Conservation (phyloP, 2,888 invertebrate species). For the Pogonocherus hispidulus region DNA sequence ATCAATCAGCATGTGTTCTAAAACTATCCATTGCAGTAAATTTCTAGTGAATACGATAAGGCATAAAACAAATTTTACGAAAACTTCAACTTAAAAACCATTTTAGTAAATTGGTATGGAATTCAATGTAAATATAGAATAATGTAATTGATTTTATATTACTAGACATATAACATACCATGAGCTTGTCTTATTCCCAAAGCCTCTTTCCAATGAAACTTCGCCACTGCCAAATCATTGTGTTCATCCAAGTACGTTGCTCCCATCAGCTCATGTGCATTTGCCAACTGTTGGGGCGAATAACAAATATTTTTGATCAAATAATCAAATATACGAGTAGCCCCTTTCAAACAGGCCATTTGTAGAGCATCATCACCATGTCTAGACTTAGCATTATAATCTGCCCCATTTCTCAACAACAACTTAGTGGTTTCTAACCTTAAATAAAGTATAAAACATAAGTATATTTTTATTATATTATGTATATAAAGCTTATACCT, state of each 20-base stretch:
- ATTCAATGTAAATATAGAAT: too few relatives aligned
- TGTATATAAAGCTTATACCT: slow-evolving; percentile 64
- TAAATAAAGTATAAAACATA: slow-evolving; percentile 31
- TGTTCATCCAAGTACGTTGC: slow-evolving; percentile 91
- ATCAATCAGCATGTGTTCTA: too few relatives aligned
- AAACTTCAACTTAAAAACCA: too few relatives aligned
- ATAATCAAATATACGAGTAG: slow-evolving; percentile 79
- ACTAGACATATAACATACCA: slow-evolving; percentile 47
- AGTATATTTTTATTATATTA: neutral
- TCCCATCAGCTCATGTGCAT: slow-evolving; percentile 90
- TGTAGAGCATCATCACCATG: slow-evolving; percentile 92
- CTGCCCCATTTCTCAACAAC: slow-evolving; percentile 84
- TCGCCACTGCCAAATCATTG: slow-evolving; percentile 80
- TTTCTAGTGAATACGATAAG: too few relatives aligned
- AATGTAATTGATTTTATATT: neutral
- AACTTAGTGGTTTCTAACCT: slow-evolving; percentile 87
- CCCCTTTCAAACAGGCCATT: slow-evolving; percentile 87
- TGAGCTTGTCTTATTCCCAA: slow-evolving; percentile 73
- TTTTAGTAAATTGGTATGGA: too few relatives aligned
- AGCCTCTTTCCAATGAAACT: slow-evolving; percentile 86
- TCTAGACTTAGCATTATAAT: slow-evolving; percentile 81
- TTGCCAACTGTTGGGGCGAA: slow-evolving; percentile 79
- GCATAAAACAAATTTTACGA: too few relatives aligned
- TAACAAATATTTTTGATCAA: slow-evolving; percentile 77
- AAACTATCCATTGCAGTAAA: too few relatives aligned